Percentiles rank a stretch among this genome's conserved stretches.
These are phyloP conservation scores for Drosophila truncata DNA, from an alignment of 1,140 invertebrate genomes.

Conservation along the genomic window DNA sequence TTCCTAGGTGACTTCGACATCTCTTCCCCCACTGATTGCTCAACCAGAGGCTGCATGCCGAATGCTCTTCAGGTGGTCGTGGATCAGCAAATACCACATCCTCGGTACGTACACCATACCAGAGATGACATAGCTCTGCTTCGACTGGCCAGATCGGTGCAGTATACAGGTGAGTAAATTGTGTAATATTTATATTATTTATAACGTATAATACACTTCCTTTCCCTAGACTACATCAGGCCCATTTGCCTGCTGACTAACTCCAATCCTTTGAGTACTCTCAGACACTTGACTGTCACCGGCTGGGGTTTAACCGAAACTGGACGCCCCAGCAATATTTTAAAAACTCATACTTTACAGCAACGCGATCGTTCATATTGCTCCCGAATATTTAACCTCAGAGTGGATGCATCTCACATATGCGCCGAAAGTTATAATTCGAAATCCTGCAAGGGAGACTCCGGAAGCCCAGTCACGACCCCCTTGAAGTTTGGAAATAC, in stretches of 20 bases:
- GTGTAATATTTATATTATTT: not conserved
- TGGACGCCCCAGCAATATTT: not conserved
- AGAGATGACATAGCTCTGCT: not conserved
- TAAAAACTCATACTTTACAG: not conserved
- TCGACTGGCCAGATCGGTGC: not conserved
- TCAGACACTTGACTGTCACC: not conserved
- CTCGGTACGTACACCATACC: not conserved
- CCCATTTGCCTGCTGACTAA: constrained; percentile 1
- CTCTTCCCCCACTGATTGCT: not conserved
- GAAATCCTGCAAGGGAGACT: not conserved
- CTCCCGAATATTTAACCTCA: not conserved
- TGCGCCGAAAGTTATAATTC: not conserved
- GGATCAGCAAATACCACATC: not conserved
- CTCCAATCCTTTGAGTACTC: not conserved
- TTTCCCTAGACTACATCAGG: not conserved
- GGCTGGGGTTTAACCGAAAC: not conserved
- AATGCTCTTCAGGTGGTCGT: not conserved
- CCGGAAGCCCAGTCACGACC: not conserved
- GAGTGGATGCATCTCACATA: not conserved
- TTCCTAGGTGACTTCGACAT: not conserved
- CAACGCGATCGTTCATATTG: not conserved
- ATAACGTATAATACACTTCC: not conserved
- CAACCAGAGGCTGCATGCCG: not conserved
- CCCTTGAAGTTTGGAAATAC: not conserved
- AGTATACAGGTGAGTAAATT: not conserved